phyloP scores from a whole-genome alignment of 2,888 invertebrate genomes.

The Apoderus coryli region DNA sequence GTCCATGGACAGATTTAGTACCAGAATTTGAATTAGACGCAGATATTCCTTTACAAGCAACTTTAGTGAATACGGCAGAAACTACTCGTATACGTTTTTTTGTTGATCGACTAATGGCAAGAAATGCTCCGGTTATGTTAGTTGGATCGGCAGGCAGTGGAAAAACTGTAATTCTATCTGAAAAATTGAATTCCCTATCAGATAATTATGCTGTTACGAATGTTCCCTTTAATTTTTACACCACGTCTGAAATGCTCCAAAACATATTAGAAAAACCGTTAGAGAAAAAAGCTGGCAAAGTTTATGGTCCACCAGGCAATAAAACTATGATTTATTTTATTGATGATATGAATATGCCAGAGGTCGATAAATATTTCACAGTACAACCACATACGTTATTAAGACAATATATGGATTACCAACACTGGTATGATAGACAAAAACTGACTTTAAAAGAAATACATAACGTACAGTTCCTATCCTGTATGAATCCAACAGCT shows the following conservation, averaged over 20 bases:
- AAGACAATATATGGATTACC: slow-evolving; percentile 85
- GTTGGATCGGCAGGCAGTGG: slow-evolving; percentile 84
- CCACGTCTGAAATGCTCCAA: slow-evolving; percentile 84
- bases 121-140: slow-evolving; percentile 75
- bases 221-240: slow-evolving; percentile 91
- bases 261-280: slow-evolving; percentile 77
- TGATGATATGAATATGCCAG: slow-evolving; percentile 96
- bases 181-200: slow-evolving; percentile 58
- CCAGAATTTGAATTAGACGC: slow-evolving; percentile 67
- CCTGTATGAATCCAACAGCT: slow-evolving; percentile 94
- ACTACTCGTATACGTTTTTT: slow-evolving; percentile 74
- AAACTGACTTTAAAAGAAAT: slow-evolving; percentile 82
- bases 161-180: slow-evolving; percentile 81
- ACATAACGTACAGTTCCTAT: slow-evolving; percentile 84
- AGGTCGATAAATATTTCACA: slow-evolving; percentile 86
- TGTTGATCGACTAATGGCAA: slow-evolving; percentile 66
- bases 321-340: slow-evolving; percentile 87
- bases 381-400: slow-evolving; percentile 91
- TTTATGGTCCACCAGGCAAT: slow-evolving; percentile 86
- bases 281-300: slow-evolving; percentile 90
- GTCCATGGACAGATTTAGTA: slow-evolving; percentile 77
- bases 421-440: slow-evolving; percentile 86
- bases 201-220: slow-evolving; percentile 72
- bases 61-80: slow-evolving; percentile 75
- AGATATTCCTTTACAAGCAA: slow-evolving; percentile 66